Evolutionary conservation across 2,113 vertebrate species (phyloP).

Genomic region (Marcusenius ussheri): DNA sequence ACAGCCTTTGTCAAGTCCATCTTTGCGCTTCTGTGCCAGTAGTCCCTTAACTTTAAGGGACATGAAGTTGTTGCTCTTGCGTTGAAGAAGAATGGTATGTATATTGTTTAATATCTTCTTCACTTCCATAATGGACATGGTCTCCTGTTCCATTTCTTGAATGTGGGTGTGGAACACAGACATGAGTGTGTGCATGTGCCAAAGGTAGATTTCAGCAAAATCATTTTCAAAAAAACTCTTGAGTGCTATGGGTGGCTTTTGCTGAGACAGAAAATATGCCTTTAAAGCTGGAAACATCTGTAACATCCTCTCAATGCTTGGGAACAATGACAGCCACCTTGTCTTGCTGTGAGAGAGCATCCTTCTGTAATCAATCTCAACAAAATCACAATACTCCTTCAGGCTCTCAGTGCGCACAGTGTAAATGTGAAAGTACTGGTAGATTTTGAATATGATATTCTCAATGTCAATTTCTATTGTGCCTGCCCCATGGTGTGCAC

Average conservation of each 20-base stretch:
- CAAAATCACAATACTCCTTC: slow-evolving; percentile 30
- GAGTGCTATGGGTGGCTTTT: slow-evolving; percentile 23
- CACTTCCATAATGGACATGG: too few species aligned
- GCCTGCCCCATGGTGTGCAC: slow-evolving; percentile 27
- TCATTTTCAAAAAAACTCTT: slow-evolving; percentile 32
- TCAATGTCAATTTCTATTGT: slow-evolving; percentile 33
- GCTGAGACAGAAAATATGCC: slow-evolving; percentile 32
- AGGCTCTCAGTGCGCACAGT: slow-evolving; percentile 25
- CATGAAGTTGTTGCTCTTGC: too few species aligned
- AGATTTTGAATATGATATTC: slow-evolving; percentile 30
- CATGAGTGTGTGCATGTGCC: too few species aligned
- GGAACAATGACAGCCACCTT: slow-evolving; percentile 29
- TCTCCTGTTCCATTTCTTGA: too few species aligned
- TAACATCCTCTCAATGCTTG: slow-evolving; percentile 23
- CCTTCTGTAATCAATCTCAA: slow-evolving; percentile 24
- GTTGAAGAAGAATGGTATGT: too few species aligned
- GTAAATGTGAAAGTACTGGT: slow-evolving; percentile 35
- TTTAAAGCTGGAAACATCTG: slow-evolving; percentile 33
- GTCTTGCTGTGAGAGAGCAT: slow-evolving; percentile 34
- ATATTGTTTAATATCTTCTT: too few species aligned
- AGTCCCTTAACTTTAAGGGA: too few species aligned
- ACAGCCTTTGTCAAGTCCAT: too few species aligned
- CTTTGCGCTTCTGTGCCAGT: too few species aligned
- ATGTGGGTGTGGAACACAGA: too few species aligned
- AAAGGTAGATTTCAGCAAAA: slow-evolving; percentile 21